Evolutionary conservation across 2,113 vertebrate species (phyloP).

Genomic region (Carettochelys insculpta): DNA sequence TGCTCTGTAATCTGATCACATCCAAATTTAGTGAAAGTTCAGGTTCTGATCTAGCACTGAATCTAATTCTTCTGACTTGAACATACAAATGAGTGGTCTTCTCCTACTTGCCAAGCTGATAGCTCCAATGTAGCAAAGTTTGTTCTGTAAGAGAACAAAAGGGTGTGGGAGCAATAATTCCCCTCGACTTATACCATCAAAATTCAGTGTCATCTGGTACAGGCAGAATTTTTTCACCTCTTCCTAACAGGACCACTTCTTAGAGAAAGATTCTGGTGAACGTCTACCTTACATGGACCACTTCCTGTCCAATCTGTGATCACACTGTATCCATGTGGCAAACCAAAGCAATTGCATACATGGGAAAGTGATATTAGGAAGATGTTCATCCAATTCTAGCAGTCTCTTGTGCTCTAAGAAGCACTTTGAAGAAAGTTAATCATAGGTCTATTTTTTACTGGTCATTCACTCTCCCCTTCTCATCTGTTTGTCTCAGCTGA

Average conservation of each 20-base stretch:
- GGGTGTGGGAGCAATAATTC: background rate
- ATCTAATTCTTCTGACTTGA: background rate
- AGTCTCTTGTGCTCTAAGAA: conserved; percentile 46
- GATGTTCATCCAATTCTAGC: conserved; percentile 28
- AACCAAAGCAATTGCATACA: background rate
- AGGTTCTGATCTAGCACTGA: background rate
- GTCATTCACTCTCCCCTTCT: conserved; percentile 68
- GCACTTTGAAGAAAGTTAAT: conserved; percentile 69
- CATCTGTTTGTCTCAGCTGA: conserved; percentile 68
- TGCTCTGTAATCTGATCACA: background rate
- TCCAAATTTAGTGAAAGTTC: background rate
- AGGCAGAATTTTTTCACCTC: background rate
- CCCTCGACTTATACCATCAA: background rate
- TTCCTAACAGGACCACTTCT: background rate
- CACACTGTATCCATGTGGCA: background rate
- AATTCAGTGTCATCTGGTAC: background rate
- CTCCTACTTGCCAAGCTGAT: background rate
- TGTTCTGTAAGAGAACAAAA: background rate
- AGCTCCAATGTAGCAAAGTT: background rate
- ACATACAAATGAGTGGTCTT: background rate
- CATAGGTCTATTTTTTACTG: conserved; percentile 66
- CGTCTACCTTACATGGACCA: background rate
- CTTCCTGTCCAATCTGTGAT: background rate
- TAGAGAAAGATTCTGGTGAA: background rate
- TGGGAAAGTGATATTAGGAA: conserved; percentile 22